A percentile compares a stretch with the other conserved stretches of the same genome.
Evolutionary conservation across 2,113 vertebrate species (phyloP).

Genomic region (Prunella fulvescens): DNA sequence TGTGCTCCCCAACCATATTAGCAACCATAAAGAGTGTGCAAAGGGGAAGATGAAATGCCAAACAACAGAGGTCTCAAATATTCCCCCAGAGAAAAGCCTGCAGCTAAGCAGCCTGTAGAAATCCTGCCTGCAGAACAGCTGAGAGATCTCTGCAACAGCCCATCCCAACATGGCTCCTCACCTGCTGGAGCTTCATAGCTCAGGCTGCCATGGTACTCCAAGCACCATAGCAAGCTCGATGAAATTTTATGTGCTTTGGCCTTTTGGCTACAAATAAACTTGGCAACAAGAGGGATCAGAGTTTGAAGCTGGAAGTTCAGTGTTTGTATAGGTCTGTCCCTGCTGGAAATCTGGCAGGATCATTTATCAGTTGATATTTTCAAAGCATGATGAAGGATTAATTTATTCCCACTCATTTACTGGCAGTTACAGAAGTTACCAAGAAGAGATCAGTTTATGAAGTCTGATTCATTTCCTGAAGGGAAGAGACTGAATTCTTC

Average conservation of each 20-base stretch:
- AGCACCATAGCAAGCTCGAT: not conserved
- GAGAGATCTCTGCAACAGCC: not conserved
- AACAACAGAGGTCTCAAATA: not conserved
- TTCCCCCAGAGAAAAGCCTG: not conserved
- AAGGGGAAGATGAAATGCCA: not conserved
- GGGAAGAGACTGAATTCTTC: not conserved
- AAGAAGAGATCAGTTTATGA: not conserved
- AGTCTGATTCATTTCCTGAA: conserved; percentile 3
- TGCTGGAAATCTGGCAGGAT: not conserved
- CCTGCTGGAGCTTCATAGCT: not conserved
- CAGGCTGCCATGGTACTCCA: not conserved
- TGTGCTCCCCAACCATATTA: not conserved
- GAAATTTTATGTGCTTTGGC: not conserved
- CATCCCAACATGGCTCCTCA: not conserved
- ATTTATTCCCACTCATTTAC: not conserved
- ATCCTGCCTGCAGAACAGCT: not conserved
- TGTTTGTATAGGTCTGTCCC: not conserved
- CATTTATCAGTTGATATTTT: not conserved
- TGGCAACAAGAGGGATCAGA: not conserved
- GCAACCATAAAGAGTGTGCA: not conserved
- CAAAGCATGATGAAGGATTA: not conserved
- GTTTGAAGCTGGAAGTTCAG: not conserved
- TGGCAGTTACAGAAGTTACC: not conserved
- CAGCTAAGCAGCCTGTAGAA: not conserved
- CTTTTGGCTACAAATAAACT: not conserved